These are phyloP conservation scores for Apoda limacodes DNA, from an alignment of 2,888 invertebrate species.

Conservation along the genomic window DNA sequence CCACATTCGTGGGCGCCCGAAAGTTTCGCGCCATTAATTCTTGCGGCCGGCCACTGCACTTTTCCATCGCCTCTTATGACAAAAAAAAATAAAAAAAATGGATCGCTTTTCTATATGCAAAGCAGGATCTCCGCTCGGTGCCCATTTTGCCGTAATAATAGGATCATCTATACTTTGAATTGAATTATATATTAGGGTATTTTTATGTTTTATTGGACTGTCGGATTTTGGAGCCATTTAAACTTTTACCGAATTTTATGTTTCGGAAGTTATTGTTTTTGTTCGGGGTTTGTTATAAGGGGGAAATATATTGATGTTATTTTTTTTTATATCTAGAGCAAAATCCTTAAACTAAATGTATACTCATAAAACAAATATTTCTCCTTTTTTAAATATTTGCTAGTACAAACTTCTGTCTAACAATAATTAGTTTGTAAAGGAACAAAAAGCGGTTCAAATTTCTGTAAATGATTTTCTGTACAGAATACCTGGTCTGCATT, in stretches of 20 bases:
- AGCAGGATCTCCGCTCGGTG: conserved; percentile 31
- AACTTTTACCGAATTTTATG: conserved; percentile 62
- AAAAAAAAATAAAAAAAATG: conserved; percentile 21
- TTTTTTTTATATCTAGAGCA: not conserved
- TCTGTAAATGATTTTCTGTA: no score
- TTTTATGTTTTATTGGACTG: conserved; percentile 56
- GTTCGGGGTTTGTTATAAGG: conserved; percentile 27
- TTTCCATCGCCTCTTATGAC: conserved; percentile 28
- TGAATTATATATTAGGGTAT: conserved; percentile 54
- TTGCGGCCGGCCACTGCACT: conserved; percentile 56
- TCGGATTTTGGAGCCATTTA: conserved; percentile 54
- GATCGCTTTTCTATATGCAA: conserved; percentile 58
- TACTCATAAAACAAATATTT: no score
- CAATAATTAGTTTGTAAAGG: no score
- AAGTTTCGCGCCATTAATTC: conserved; percentile 65
- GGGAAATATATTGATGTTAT: not conserved
- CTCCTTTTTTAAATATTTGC: no score
- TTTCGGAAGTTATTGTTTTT: conserved; percentile 57
- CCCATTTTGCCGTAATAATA: conserved; percentile 44
- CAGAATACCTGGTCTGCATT: no score
- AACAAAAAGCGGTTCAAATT: no score
- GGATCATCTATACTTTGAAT: conserved; percentile 57
- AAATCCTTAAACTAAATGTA: no score
- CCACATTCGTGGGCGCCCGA: conserved; percentile 29
- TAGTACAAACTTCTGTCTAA: no score